Conservation (phyloP, 2,113 vertebrate genomes). For the Cervus canadensis region DNA sequence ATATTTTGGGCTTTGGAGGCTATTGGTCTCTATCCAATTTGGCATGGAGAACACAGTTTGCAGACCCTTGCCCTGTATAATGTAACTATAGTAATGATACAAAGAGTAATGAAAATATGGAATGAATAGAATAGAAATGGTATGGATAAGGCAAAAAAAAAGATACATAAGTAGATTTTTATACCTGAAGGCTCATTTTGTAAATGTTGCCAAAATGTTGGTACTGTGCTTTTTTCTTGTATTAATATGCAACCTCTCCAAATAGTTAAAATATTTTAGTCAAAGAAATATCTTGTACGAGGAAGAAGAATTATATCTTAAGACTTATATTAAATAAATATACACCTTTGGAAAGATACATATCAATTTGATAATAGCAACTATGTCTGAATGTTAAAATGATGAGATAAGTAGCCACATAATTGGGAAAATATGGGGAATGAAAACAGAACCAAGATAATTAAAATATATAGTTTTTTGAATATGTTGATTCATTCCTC, state of each 20-base stretch:
- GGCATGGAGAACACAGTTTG: background rate
- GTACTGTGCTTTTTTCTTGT: background rate
- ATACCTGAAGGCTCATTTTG: background rate
- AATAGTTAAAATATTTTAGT: background rate
- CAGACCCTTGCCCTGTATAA: background rate
- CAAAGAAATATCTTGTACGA: background rate
- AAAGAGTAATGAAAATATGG: background rate
- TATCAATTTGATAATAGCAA: background rate
- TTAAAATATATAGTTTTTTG: background rate
- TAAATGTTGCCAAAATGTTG: background rate
- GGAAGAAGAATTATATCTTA: background rate
- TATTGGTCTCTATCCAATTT: background rate
- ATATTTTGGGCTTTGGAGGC: background rate
- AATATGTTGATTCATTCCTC: background rate
- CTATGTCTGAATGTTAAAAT: background rate
- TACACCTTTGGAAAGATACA: background rate
- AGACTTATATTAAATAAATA: background rate
- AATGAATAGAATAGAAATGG: background rate
- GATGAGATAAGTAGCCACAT: background rate
- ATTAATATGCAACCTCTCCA: background rate
- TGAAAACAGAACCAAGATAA: background rate
- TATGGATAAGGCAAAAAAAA: background rate
- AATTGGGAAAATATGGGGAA: background rate
- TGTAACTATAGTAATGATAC: background rate
- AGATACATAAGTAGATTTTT: background rate